Conservation (phyloP, 2,888 invertebrate genomes). For the Pyrgus malvae region DNA sequence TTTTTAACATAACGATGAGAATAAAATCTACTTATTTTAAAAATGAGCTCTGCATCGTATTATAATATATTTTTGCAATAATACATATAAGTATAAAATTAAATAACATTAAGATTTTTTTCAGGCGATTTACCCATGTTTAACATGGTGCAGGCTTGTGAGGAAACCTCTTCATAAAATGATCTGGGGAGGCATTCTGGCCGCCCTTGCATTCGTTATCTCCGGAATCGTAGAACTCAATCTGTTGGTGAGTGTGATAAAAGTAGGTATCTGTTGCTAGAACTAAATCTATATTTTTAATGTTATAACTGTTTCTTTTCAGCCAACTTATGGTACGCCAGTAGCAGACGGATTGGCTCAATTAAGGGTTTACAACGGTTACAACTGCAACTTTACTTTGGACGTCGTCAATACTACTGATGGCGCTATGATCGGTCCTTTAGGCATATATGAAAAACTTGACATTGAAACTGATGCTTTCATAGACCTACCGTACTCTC, state of each 20-base stretch:
- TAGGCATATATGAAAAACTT: conserved; percentile 69
- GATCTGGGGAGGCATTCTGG: conserved; percentile 92
- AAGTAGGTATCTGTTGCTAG: background rate
- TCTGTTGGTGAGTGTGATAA: conserved; percentile 87
- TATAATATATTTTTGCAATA: too few species aligned
- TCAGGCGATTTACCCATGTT: conserved; percentile 88
- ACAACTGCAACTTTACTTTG: conserved; percentile 78
- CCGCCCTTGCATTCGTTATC: conserved; percentile 91
- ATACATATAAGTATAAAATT: too few species aligned
- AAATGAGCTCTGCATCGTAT: too few species aligned
- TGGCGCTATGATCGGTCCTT: conserved; percentile 46
- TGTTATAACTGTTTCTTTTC: conserved; percentile 35
- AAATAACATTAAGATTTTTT: too few species aligned
- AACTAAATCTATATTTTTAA: conserved; percentile 2
- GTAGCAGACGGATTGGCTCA: conserved; percentile 83
- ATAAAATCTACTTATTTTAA: too few species aligned
- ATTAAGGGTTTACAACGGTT: conserved; percentile 87
- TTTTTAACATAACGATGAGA: too few species aligned
- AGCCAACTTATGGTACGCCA: conserved; percentile 82
- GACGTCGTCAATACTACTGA: conserved; percentile 36
- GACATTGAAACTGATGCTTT: conserved; percentile 49
- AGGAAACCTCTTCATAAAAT: conserved; percentile 93
- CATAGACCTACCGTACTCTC: conserved; percentile 55
- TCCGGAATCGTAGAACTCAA: conserved; percentile 92
- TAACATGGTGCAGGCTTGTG: conserved; percentile 85